Conservation (phyloP, 1,140 invertebrate species). For the Nasonia longicornis region DNA sequence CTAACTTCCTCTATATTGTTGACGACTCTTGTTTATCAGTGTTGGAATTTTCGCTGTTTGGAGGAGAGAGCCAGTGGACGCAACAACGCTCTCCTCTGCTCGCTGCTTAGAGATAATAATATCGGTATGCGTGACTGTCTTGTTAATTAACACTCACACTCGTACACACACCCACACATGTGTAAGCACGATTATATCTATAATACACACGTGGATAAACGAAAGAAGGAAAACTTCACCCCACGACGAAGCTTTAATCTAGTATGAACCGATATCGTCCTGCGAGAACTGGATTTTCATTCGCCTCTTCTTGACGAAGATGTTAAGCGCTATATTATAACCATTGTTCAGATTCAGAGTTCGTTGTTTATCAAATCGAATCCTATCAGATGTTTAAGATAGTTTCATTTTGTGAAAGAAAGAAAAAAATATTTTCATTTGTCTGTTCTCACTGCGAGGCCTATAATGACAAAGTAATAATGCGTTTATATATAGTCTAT, state of each 20-base stretch:
- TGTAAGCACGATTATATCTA: conserved; percentile 10
- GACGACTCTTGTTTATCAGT: conserved; percentile 41
- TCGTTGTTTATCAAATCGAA: conserved; percentile 21
- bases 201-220: conserved; percentile 17
- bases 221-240: conserved; percentile 21
- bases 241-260: conserved; percentile 30
- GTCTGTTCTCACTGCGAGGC: conserved; percentile 15
- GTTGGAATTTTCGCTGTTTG: conserved; percentile 39
- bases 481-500: conserved; percentile 41
- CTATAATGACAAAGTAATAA: conserved; percentile 35
- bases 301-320: not conserved
- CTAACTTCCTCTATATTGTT: conserved; percentile 29
- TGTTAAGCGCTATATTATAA: not conserved
- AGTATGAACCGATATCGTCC: conserved; percentile 23
- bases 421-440: conserved; percentile 32
- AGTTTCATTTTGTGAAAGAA: conserved; percentile 28
- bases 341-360: conserved; percentile 22
- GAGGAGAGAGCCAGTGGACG: not conserved
- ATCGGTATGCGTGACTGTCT: conserved; percentile 48
- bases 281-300: conserved; percentile 13
- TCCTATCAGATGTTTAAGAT: conserved; percentile 25
- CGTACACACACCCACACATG: conserved; percentile 22
- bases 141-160: conserved; percentile 39
- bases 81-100: not conserved
- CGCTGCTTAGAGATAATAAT: conserved; percentile 30